Conservation (phyloP, 1,140 invertebrate species). For the Rhopalosiphum padi region DNA sequence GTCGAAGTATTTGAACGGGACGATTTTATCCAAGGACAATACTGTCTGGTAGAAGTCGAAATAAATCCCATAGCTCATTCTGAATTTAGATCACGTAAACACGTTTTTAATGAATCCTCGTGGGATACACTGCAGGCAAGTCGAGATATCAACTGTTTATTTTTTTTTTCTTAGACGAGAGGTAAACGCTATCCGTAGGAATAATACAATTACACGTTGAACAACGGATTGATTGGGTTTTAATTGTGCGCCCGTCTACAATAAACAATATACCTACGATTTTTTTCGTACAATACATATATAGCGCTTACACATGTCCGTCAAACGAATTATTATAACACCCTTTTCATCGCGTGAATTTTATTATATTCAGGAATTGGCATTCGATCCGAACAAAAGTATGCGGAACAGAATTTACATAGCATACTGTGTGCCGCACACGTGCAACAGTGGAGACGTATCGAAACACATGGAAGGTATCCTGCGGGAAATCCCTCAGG, state of each 20-base stretch:
- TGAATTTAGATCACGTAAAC: constrained; percentile 34
- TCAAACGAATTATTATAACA: not conserved
- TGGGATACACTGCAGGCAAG: constrained; percentile 58
- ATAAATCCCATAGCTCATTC: constrained; percentile 55
- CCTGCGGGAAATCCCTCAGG: not conserved
- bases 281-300: not conserved
- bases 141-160: not conserved
- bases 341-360: no score
- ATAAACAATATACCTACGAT: not conserved
- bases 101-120: constrained; percentile 54
- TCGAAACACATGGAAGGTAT: constrained; percentile 13
- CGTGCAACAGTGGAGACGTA: constrained; percentile 33
- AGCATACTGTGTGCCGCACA: constrained; percentile 58
- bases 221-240: not conserved
- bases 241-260: not conserved
- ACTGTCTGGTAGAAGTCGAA: constrained; percentile 62
- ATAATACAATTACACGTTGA: not conserved
- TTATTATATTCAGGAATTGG: constrained; percentile 31
- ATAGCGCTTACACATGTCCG: not conserved
- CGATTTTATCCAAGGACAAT: constrained; percentile 61
- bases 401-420: constrained; percentile 55
- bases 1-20: constrained; percentile 48
- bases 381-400: constrained; percentile 57
- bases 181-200: not conserved
- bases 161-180: not conserved